Evolutionary conservation across 2,113 vertebrate genomes (phyloP), one percentile per base, ranked within the genome.

Genomic region (Electrona antarctica): DNA sequence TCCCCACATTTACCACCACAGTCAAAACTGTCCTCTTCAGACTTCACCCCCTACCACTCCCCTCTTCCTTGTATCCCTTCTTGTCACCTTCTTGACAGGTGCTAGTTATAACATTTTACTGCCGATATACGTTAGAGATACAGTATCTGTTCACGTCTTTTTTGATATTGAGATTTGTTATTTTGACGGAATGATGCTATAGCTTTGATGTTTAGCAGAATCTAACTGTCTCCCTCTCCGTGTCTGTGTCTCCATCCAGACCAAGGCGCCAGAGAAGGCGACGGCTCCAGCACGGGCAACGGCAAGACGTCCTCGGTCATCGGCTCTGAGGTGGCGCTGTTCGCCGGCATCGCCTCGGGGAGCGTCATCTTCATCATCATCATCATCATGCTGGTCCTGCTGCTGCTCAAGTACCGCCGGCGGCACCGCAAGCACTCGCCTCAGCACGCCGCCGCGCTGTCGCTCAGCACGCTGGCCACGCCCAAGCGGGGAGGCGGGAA

Each of bases 291-390:
- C 9, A 12, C 45, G 93, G 94, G 92, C 94, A 77, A 93, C 48
- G 95, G 94, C 47, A 97, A 97, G 84, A 94, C 96, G 4, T 89
- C 93, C 29, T 95, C 92, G 63, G 91, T 95, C 90, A 95, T 98
- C 45, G 96, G 95, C 91, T 96, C 97, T 45, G 96, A 99, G 90
- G 95, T 97, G 92, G 98, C 98, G 89, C 96, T 99, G 94, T 97
- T 98, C 69, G 95, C 97, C 63, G 95, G 96, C 90, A 97, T 99
- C 75, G 95, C 95, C 71, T 99, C 98, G 60, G 98, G 97, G 84
- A 96, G 96, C 85, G 96, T 99, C 85, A 99, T 99, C 86, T 97
- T 98, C 92, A 94, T 99, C 82, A 94, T 98, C 92, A 97, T 99
- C 93, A 97, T 99, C 92, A 95, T 98, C 92, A 98, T 97, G 88